A percentile compares a stretch with the other conserved stretches of the same genome.
phyloP scores from a whole-genome alignment of 2,797 vertebrate species.

The Botia almorhae region DNA sequence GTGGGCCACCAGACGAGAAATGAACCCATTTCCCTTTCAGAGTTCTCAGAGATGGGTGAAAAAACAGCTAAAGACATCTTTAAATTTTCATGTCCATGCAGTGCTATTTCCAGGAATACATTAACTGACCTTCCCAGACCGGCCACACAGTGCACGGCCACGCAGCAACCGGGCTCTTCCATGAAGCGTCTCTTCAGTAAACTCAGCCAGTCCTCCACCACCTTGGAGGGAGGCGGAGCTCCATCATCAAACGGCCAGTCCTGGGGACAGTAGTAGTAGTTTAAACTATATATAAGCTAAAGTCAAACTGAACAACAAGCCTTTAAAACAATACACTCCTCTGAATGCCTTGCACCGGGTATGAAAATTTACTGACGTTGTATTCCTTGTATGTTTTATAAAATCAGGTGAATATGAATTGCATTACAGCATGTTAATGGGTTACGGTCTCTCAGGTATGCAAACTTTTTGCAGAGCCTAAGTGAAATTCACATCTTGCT shows the following conservation, averaged over 20 bases:
- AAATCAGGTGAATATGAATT: too few relatives aligned
- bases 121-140: conserved; percentile 85
- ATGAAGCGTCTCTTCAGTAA: conserved; percentile 87
- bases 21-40: conserved; percentile 39
- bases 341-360: too few relatives aligned
- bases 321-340: too few relatives aligned
- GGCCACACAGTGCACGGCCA: conserved; percentile 90
- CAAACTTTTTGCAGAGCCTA: too few relatives aligned
- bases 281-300: neutral
- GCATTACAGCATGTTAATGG: too few relatives aligned
- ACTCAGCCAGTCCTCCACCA: conserved; percentile 89
- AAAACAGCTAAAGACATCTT: neutral
- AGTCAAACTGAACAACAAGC: too few relatives aligned
- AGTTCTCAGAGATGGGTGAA: conserved; percentile 23
- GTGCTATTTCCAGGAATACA: neutral
- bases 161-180: conserved; percentile 89
- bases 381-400: too few relatives aligned
- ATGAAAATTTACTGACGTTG: too few relatives aligned
- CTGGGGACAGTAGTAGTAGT: conserved; percentile 64
- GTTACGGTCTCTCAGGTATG: too few relatives aligned
- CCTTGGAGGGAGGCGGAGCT: conserved; percentile 86
- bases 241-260: conserved; percentile 92
- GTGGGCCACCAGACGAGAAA: conserved; percentile 35
- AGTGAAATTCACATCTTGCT: too few relatives aligned
- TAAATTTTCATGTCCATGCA: neutral